Percentiles rank a stretch among this genome's conserved stretches.
Conservation (phyloP, 2,888 invertebrate species). For the Bombylius discolor region DNA sequence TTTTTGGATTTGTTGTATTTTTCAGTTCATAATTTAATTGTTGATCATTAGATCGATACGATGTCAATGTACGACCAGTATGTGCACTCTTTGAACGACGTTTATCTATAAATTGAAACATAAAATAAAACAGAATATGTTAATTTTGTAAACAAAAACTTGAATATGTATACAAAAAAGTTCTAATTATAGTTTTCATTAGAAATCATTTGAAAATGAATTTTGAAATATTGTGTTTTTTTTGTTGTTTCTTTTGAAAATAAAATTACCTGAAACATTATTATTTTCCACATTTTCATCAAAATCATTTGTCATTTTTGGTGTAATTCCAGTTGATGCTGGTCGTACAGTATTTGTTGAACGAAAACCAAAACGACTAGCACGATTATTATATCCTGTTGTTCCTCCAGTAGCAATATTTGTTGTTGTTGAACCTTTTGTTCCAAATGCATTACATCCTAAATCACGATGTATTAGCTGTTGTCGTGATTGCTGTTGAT, state of each 20-base stretch:
- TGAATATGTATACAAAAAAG: too few species aligned
- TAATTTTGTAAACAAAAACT: too few species aligned
- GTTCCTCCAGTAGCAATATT: slow-evolving; percentile 25
- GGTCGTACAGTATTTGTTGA: slow-evolving; percentile 39
- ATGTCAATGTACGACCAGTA: slow-evolving; percentile 28
- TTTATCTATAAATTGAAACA: slow-evolving; percentile 24
- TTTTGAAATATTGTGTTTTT: slow-evolving; percentile 9
- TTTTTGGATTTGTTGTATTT: slow-evolving; percentile 25
- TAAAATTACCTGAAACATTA: slow-evolving; percentile 37
- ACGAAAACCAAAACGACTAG: slow-evolving; percentile 67
- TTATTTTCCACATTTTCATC: slow-evolving; percentile 39
- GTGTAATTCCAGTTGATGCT: slow-evolving; percentile 47
- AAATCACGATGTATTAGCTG: too few species aligned
- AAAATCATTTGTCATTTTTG: slow-evolving; percentile 49
- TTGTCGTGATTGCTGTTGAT: not conserved
- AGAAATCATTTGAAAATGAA: too few species aligned
- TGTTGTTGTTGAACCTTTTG: slow-evolving; percentile 17
- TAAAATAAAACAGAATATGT: too few species aligned
- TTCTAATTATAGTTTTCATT: too few species aligned
- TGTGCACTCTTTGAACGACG: slow-evolving; percentile 37
- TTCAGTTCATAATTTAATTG: slow-evolving; percentile 16
- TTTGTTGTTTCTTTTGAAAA: slow-evolving; percentile 11
- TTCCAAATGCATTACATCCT: too few species aligned
- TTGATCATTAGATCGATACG: slow-evolving; percentile 22
- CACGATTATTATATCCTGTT: slow-evolving; percentile 34